phyloP scores from a whole-genome alignment of 64 coral and sea anemone species.

The Porites australiensis region DNA sequence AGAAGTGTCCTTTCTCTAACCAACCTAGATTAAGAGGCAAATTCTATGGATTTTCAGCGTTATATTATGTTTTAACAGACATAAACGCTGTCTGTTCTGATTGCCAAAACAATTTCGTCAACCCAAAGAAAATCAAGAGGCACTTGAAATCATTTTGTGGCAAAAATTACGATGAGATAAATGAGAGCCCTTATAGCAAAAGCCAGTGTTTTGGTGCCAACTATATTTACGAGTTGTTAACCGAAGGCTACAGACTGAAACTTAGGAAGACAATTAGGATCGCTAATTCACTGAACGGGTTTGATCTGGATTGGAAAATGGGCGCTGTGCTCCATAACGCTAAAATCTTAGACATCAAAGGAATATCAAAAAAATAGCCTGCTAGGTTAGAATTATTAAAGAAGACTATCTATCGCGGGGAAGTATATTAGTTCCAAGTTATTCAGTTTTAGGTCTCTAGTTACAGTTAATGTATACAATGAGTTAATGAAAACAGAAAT shows the following conservation, averaged over 20 bases:
- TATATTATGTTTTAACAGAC: conserved; percentile 30
- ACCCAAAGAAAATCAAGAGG: not conserved
- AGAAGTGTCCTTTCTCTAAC: conserved; percentile 3
- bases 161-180: not conserved
- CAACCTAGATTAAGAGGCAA: conserved; percentile 40
- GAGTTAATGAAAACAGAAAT: too few species aligned
- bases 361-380: too few species aligned
- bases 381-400: too few species aligned
- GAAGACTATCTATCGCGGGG: too few species aligned
- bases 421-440: too few species aligned
- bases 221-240: conserved; percentile 52
- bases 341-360: not conserved
- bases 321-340: conserved; percentile 24
- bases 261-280: not conserved
- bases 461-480: too few species aligned
- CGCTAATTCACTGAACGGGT: conserved; percentile 20
- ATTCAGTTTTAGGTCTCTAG: too few species aligned
- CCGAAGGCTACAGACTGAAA: conserved; percentile 1
- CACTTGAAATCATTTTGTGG: not conserved
- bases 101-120: not conserved
- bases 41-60: conserved; percentile 22
- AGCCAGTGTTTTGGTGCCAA: conserved; percentile 45
- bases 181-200: not conserved
- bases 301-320: conserved; percentile 48
- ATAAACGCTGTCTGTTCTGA: conserved; percentile 13